Base-by-base conservation (phyloP, 2,888 invertebrate species). In the Sthenelais limicola region DNA sequence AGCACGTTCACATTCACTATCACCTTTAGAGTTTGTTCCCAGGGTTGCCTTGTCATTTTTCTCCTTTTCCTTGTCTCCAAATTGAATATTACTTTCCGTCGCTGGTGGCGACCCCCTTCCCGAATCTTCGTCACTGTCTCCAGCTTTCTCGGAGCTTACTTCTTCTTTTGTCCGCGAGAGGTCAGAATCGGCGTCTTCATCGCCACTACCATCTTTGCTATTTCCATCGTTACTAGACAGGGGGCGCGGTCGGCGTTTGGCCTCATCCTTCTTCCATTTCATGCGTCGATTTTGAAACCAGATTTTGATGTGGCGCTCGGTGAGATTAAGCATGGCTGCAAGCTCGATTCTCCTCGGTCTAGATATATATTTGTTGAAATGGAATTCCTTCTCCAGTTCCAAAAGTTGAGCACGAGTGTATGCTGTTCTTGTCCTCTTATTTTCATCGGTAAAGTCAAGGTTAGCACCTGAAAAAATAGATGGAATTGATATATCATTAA, bases 311-410 rank as follows among this genome's bases (percentile, higher is more conserved):
- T 97, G 97, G 86, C 97, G 91, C 90, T 97, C 97, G 81, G 97
- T 97, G 86, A 97, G 92, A 89, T 96, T 96, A 82, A 97, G 92
- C 86, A 96, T 94, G 89, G 97, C 96, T 82, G 97, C 97, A 86
- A 98, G 96, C 90, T 98, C 97, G 90, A 97, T 97, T 88, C 97
- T 92, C 90, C 97, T 92, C 90, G 97, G 93, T 89, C 97, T 92
- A 88, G 97, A 97, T 91, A 98, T 93, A 91, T 98, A 98, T 89
- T 97, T 94, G 91, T 97, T 97, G 92, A 96, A 97, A 90, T 97
- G 97, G 91, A 97, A 97, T 91, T 97, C 97, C 89, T 97, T 97
- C 90, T 97, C 97, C 90, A 97, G 91, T 91, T 97, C 97, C 88
- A 97, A 91, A 76, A 97, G 96, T 91, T 98, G 97, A 91, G 96